These are phyloP conservation scores for Himalopsyche tibetana DNA, from an alignment of 2,888 invertebrate genomes.

Conservation along the genomic window DNA sequence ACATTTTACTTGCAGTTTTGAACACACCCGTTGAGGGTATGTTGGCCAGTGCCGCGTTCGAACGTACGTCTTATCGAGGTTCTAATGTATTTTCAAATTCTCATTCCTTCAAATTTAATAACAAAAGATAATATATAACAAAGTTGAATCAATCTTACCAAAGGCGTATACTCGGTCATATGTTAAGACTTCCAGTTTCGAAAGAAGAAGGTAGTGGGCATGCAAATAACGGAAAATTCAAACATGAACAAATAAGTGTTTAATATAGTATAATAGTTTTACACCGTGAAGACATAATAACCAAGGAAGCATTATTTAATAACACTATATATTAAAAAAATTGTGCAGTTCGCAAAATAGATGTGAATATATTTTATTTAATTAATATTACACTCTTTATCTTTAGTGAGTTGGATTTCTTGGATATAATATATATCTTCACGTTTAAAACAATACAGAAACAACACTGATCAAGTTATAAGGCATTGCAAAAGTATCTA, in stretches of 20 bases:
- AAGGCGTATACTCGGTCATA: constrained; percentile 79
- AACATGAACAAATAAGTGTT: constrained; percentile 63
- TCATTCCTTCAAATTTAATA: background rate
- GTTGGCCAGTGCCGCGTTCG: too few relatives aligned
- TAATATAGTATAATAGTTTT: constrained; percentile 55
- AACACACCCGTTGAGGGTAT: too few relatives aligned
- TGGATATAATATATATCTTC: background rate
- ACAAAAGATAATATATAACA: constrained; percentile 35
- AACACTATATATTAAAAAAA: background rate
- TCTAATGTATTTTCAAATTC: too few relatives aligned
- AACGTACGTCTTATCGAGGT: too few relatives aligned
- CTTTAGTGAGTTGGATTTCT: background rate
- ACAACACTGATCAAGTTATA: constrained; percentile 43
- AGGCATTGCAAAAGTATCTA: constrained; percentile 10
- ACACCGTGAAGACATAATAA: constrained; percentile 3
- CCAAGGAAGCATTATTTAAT: background rate
- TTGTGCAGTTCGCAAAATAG: too few relatives aligned
- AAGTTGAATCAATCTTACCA: constrained; percentile 72
- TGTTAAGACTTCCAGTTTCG: constrained; percentile 73
- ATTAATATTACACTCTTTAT: too few relatives aligned
- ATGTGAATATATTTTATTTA: too few relatives aligned
- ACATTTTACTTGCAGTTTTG: too few relatives aligned
- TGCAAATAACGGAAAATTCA: constrained; percentile 66
- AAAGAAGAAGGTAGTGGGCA: constrained; percentile 66
- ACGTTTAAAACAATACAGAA: constrained; percentile 26